These are phyloP conservation scores for Aphidoletes aphidimyza DNA, from an alignment of 2,888 invertebrate species.

Conservation along the genomic window DNA sequence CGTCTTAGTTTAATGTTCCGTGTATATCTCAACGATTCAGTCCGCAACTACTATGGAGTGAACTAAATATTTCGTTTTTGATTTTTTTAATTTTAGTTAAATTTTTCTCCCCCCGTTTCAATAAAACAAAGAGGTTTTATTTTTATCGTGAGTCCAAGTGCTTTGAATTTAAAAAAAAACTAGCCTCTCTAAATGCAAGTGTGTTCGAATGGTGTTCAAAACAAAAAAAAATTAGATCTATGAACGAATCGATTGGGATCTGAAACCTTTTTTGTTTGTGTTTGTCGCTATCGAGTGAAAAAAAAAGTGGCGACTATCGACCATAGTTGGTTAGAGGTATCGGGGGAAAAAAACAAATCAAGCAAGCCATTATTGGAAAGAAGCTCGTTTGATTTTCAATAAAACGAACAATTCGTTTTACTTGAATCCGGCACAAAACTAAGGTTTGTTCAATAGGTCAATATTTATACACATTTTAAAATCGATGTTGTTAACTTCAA, in stretches of 20 bases:
- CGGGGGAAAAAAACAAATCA: background rate
- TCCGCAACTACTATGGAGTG: background rate
- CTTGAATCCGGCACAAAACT: background rate
- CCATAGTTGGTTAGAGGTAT: background rate
- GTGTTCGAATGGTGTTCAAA: background rate
- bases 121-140: no score
- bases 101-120: background rate
- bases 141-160: no score
- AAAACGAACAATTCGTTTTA: background rate
- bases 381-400: background rate
- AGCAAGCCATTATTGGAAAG: background rate
- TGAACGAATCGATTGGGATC: background rate
- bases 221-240: background rate
- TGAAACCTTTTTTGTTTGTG: background rate
- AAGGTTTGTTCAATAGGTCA: slow-evolving; percentile 21
- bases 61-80: background rate
- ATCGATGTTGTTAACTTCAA: background rate
- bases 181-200: background rate
- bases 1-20: slow-evolving; percentile 53
- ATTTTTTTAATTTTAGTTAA: background rate
- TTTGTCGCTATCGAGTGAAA: background rate
- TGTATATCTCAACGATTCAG: slow-evolving; percentile 38
- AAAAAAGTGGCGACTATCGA: background rate
- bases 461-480: background rate
- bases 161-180: no score